These are phyloP conservation scores for Peromyscus attwateri DNA, from an alignment of 2,797 vertebrate species.

Conservation along the genomic window DNA sequence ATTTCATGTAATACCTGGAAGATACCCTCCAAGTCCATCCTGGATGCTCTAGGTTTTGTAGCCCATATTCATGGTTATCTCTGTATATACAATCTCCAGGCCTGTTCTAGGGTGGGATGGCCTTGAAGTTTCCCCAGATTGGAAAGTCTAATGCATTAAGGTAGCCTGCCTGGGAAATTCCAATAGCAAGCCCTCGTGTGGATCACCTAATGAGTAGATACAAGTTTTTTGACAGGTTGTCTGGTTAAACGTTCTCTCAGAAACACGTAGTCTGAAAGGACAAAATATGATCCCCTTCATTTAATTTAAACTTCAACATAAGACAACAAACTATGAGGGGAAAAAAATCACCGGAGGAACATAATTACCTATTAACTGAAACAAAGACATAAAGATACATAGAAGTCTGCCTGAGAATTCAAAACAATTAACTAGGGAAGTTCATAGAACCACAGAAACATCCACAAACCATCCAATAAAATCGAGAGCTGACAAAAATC, in stretches of 20 bases:
- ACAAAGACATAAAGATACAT: neutral
- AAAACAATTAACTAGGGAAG: neutral
- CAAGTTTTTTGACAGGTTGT: neutral
- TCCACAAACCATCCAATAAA: neutral
- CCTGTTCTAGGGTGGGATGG: neutral
- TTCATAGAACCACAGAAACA: neutral
- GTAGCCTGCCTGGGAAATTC: neutral
- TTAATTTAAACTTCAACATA: neutral
- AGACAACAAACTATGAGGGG: neutral
- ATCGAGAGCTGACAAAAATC: no score
- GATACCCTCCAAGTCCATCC: neutral
- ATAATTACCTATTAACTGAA: neutral
- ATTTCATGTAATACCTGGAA: no score
- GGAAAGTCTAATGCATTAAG: neutral
- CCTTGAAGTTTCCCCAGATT: neutral
- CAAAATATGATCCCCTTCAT: neutral
- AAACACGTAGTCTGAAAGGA: neutral
- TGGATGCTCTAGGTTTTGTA: neutral
- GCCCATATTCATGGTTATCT: no score
- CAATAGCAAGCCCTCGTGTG: neutral
- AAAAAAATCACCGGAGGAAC: neutral
- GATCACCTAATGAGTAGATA: neutral
- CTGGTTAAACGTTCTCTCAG: neutral
- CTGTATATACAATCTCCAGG: neutral
- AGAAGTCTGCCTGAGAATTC: neutral